Percentiles rank a stretch among this genome's conserved stretches.
These are phyloP conservation scores for Prolemur simus DNA, from an alignment of 2,113 vertebrate species.

Conservation along the genomic window DNA sequence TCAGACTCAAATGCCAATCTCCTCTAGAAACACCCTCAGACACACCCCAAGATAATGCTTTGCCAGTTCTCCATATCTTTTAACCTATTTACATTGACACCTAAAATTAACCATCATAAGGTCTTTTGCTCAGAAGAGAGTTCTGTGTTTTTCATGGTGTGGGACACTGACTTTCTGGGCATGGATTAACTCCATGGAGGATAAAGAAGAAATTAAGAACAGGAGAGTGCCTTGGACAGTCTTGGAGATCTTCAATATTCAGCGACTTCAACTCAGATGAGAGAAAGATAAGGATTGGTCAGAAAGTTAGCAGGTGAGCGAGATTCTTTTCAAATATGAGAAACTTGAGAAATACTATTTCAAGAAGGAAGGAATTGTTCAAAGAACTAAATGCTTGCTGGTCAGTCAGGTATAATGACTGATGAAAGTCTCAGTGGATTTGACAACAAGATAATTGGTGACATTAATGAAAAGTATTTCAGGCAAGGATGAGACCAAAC, in stretches of 20 bases:
- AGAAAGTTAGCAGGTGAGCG: not conserved
- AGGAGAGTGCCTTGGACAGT: not conserved
- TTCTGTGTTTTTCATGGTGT: fast-evolving
- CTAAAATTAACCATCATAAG: not conserved
- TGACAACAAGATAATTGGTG: not conserved
- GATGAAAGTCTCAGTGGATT: not conserved
- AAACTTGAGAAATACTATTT: not conserved
- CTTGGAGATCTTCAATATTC: not conserved
- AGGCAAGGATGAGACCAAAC: not conserved
- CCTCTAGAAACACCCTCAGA: not conserved
- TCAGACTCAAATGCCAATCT: not conserved
- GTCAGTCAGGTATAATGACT: not conserved
- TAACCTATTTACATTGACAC: not conserved
- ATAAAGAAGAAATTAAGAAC: not conserved
- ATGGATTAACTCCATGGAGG: not conserved
- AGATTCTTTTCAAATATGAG: not conserved
- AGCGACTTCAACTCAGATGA: not conserved
- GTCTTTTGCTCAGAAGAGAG: not conserved
- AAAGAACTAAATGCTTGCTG: not conserved
- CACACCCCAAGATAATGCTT: not conserved
- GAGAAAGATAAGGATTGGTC: not conserved
- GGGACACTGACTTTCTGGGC: too few relatives aligned
- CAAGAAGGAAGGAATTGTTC: not conserved
- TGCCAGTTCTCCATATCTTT: not conserved
- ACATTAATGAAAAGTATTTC: not conserved